Base-by-base conservation (phyloP, 2,113 vertebrate genomes). In the Thalassarche chlororhynchos region DNA sequence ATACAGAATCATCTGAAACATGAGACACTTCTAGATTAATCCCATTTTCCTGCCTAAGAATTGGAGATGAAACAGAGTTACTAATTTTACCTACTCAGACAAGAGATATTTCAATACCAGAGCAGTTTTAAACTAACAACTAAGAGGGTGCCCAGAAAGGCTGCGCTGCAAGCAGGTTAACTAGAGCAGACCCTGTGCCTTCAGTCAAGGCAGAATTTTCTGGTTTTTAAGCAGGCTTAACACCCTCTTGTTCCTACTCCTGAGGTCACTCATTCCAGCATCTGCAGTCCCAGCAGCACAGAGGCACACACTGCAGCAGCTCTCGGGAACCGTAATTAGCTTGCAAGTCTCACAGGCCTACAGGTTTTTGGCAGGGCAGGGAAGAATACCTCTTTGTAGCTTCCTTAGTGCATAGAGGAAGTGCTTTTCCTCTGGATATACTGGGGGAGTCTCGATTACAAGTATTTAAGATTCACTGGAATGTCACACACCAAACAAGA, bases 171-270 rank as follows among this genome's bases (percentile, higher is more conserved):
- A 42, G 58, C 32, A 18, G 57, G 6, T 44, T 18, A 71, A 51
- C 57, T 38, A 47, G 49, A 54, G 57, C 57, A 89, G 82, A 31
- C 42, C 52, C 62, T 46, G 15, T 77, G 68, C 86, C 84, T 87
- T 84, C 91, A 60, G 84, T 20, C 65, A 78, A 54, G 70, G 89
- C 88, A 58, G 90, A 74, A 52, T 60, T 90, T 72, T 49, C 12
- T 58, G 58, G 3, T 3, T 38, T 92, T 77, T 83, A 72, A 87
- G 55, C 58, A 81, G 51, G 32, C 7, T 54, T 64, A 71, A 70
- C 16, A 21, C 31, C 36, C 28, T 55, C 51, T 60, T 36, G 5
- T 51, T 80, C 60, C 54, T 40, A 6, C 23, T 75, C 28, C 57
- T 8, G 46, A 58, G 62, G 70, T 52, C 23, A 5, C 28, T 60